These are phyloP conservation scores for Decapterus maruadsi DNA, from an alignment of 2,797 vertebrate species.

Conservation along the genomic window DNA sequence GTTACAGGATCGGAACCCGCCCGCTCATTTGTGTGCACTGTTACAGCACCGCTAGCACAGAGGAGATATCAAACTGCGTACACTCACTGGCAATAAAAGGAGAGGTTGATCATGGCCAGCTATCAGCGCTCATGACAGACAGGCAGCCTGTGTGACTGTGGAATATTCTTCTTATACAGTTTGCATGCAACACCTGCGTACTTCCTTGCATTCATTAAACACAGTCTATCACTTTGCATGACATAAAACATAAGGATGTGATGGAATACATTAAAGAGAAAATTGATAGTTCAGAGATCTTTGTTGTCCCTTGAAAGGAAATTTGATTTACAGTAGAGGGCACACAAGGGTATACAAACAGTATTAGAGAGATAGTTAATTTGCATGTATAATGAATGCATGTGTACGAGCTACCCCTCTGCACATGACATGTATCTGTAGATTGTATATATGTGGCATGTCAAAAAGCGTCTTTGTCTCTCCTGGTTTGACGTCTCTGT, in stretches of 20 bases:
- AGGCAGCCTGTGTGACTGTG: too few species aligned
- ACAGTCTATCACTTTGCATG: too few species aligned
- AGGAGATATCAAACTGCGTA: neutral
- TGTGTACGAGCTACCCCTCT: neutral
- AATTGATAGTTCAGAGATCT: too few species aligned
- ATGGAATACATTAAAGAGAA: too few species aligned
- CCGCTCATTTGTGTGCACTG: neutral
- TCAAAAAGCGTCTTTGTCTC: conserved; percentile 12
- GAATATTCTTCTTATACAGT: too few species aligned
- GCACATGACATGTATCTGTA: neutral
- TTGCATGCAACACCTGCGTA: too few species aligned
- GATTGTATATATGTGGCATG: neutral
- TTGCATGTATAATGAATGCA: neutral
- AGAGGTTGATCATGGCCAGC: neutral
- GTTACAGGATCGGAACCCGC: neutral
- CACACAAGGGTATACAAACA: neutral
- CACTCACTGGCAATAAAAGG: too few species aligned
- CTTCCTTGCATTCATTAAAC: too few species aligned
- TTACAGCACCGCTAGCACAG: neutral
- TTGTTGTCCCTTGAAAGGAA: too few species aligned
- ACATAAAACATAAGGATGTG: too few species aligned
- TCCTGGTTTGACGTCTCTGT: conserved; percentile 34
- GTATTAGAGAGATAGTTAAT: neutral
- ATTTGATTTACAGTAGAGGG: too few species aligned
- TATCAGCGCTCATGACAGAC: neutral